These are phyloP conservation scores for Notarius quadriscutis DNA, from an alignment of 2,113 vertebrate species.

Conservation along the genomic window DNA sequence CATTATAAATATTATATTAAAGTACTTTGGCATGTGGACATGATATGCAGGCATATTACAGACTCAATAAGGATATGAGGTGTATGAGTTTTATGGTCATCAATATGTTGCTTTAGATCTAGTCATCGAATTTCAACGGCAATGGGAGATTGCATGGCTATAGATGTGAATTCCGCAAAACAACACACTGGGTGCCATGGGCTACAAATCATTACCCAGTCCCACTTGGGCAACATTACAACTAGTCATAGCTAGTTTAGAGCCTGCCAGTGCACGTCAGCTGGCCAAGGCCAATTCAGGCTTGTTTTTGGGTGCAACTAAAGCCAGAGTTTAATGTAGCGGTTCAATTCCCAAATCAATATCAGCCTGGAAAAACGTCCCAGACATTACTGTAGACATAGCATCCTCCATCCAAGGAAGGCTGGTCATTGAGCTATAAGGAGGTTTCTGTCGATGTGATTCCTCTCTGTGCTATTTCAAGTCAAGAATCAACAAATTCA, in stretches of 20 bases:
- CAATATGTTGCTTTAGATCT: neutral
- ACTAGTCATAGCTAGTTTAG: neutral
- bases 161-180: neutral
- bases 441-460: neutral
- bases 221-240: neutral
- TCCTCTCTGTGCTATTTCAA: neutral
- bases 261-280: neutral
- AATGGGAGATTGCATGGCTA: neutral
- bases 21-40: neutral
- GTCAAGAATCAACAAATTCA: neutral
- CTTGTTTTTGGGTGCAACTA: neutral
- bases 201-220: neutral
- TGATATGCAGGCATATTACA: neutral
- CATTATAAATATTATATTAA: neutral
- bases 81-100: neutral
- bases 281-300: neutral
- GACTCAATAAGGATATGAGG: neutral
- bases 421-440: neutral
- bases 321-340: neutral
- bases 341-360: neutral
- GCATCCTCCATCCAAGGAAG: neutral
- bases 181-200: neutral
- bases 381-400: neutral
- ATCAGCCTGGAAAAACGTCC: neutral
- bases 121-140: neutral